phyloP scores from a whole-genome alignment of 92 coral and sea anemone species.

The Paramuricea clavata region DNA sequence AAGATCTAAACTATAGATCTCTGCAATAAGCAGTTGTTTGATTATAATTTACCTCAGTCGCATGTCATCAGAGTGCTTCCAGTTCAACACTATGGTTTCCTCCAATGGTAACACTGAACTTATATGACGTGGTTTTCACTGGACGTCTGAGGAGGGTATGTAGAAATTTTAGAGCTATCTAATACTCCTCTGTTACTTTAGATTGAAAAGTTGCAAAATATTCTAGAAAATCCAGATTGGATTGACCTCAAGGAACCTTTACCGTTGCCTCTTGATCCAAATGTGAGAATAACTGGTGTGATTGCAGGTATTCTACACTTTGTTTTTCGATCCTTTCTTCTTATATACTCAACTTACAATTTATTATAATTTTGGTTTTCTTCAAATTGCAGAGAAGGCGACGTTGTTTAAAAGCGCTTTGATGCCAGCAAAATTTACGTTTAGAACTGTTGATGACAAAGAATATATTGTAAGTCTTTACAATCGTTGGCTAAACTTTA shows the following conservation, averaged over 20 bases:
- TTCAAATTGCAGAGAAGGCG: slow-evolving; percentile 83
- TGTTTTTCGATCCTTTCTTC: too few species aligned
- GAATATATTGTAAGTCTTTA: slow-evolving; percentile 88
- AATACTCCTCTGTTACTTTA: slow-evolving; percentile 22
- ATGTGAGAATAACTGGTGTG: slow-evolving; percentile 88
- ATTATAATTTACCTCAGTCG: too few species aligned
- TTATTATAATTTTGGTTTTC: too few species aligned
- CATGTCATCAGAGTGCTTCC: too few species aligned
- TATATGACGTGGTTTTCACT: too few species aligned
- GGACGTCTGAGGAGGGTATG: too few species aligned
- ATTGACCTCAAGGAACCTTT: slow-evolving; percentile 73
- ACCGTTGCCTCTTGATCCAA: slow-evolving; percentile 94
- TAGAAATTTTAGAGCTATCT: too few species aligned
- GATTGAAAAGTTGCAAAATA: slow-evolving; percentile 87
- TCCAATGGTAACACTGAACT: too few species aligned
- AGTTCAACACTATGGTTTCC: too few species aligned
- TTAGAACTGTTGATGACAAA: slow-evolving; percentile 77
- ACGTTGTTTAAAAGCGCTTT: slow-evolving; percentile 93
- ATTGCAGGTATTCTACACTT: slow-evolving; percentile 89
- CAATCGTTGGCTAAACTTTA: neutral
- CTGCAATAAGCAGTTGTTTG: too few species aligned
- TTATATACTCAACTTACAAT: too few species aligned
- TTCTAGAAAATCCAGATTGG: slow-evolving; percentile 84
- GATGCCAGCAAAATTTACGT: slow-evolving; percentile 96
- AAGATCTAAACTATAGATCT: too few species aligned